phyloP scores from a whole-genome alignment of 2,797 vertebrate species.

The Myotis daubentonii region DNA sequence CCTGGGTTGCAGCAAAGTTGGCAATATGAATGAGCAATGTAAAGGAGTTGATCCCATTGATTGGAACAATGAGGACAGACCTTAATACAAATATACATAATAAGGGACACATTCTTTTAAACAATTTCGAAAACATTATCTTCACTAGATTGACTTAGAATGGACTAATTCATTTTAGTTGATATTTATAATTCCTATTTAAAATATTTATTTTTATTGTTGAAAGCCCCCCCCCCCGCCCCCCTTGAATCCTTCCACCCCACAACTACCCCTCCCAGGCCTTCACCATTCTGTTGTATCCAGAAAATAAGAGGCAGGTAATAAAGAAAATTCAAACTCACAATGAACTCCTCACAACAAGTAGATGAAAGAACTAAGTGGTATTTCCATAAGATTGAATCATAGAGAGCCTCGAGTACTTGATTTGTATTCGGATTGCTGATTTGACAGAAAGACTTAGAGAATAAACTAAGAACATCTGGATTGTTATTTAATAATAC shows the following conservation, averaged over 20 bases:
- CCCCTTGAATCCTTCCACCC: too few relatives aligned
- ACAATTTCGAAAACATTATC: neutral
- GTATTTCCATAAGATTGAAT: neutral
- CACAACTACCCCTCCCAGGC: too few relatives aligned
- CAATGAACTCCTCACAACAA: neutral
- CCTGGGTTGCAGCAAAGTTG: neutral
- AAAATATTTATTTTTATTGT: too few relatives aligned
- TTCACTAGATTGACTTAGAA: neutral
- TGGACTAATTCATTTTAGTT: neutral
- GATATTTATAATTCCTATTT: neutral
- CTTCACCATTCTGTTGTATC: neutral
- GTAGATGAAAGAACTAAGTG: neutral
- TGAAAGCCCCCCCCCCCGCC: too few relatives aligned
- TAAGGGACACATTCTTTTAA: neutral
- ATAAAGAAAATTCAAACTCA: neutral
- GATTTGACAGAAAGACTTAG: neutral
- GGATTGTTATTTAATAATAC: slow-evolving; percentile 36
- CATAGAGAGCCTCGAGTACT: neutral
- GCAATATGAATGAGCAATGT: neutral
- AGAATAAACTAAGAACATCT: neutral
- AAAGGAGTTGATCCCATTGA: neutral
- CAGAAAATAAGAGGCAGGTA: neutral
- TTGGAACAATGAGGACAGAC: neutral
- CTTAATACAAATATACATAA: neutral
- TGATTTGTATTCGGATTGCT: slow-evolving; percentile 39